A percentile compares a stretch with the other conserved stretches of the same genome.
These are phyloP conservation scores for Fabriciana adippe DNA, from an alignment of 2,888 invertebrate genomes.

Conservation along the genomic window DNA sequence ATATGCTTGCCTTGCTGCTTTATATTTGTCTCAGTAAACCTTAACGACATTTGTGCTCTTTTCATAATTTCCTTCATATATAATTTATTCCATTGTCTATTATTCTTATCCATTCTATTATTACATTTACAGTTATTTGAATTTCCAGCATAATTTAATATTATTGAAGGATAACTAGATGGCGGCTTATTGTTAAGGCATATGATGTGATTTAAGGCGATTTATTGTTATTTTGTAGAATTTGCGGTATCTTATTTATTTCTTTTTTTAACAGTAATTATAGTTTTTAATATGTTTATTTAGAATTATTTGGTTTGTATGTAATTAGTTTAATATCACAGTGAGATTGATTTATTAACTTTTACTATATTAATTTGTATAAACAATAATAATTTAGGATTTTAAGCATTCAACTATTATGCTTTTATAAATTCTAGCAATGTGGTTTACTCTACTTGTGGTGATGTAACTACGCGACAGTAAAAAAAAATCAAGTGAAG, in stretches of 20 bases:
- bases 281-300: constrained; percentile 39
- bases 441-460: neutral
- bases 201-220: constrained; percentile 1
- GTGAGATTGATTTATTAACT: constrained; percentile 22
- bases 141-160: neutral
- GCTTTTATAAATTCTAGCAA: constrained; percentile 1
- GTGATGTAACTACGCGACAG: neutral
- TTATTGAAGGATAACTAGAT: neutral
- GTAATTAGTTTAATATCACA: constrained; percentile 24
- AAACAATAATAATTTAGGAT: neutral
- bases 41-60: neutral
- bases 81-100: neutral
- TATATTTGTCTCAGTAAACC: constrained; percentile 10
- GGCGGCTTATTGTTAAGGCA: neutral
- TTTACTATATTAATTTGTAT: constrained; percentile 8
- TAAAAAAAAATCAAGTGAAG: neutral
- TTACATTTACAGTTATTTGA: neutral
- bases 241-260: constrained; percentile 16
- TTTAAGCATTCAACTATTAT: neutral
- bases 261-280: constrained; percentile 2
- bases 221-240: constrained; percentile 15
- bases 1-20: constrained; percentile 17
- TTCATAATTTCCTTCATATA: neutral
- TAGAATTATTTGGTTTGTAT: constrained; percentile 31
- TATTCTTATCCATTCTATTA: neutral